Base-by-base conservation (phyloP, 2,888 invertebrate species). In the Mongoloraphidia duomilia region DNA sequence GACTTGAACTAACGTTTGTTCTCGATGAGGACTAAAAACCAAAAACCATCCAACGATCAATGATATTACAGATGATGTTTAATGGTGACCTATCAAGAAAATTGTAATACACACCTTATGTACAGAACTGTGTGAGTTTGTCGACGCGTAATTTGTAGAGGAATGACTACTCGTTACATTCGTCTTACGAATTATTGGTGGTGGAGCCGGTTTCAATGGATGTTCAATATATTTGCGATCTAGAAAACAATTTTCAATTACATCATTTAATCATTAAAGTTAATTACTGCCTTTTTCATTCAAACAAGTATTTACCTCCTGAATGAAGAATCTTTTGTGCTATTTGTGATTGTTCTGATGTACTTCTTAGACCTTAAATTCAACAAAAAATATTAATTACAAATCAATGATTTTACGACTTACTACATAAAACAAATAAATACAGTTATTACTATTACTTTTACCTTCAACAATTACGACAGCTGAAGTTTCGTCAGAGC, bases 401-500 rank as follows among this genome's bases (percentile, higher is more conserved):
- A 39, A 39, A 37, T 37, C 11, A 13, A 39, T 8, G 12, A 39
- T 39, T 3, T 17, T 3, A 17, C 17, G 17, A 17, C 17, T 26
- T 26, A 6, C 6, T 8, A 39, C 14, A 43, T 12, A 26, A 45
- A 12, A 49, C 35, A 39, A 36, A 34, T 40, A 13, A 48, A 34
- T 13, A n/a, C 38, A 35, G 6, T 26, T 26, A 26, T 26, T 17
- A 17, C 17, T 17, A 17, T 17, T 17, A 17, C 56, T 60, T 63
- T 69, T 74, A 81, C 92, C 93, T 80, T 96, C 95, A 60, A 96
- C 93, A 61, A 94, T 92, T 51, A 95, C 90, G 58, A 93, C 91
- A 67, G 94, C 94, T 55, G 81, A 83, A 12, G 96, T 95, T 73
- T 97, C 95, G 61, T 95, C 96, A 34, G 84, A 82, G 59, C 98